These are phyloP conservation scores for Rafetus swinhoei DNA, from an alignment of 2,113 vertebrate genomes.

Conservation along the genomic window DNA sequence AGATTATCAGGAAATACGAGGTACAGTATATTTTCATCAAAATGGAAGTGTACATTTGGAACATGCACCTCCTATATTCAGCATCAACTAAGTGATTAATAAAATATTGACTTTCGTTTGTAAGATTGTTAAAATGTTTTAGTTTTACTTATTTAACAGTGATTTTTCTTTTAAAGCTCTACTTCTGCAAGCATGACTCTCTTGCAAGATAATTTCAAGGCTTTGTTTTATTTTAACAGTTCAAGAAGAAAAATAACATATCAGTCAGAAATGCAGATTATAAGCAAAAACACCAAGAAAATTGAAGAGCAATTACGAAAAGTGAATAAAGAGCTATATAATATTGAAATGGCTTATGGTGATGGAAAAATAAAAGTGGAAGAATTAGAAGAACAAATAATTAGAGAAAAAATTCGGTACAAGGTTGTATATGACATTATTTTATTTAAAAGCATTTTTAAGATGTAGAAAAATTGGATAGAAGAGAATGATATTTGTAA, in stretches of 20 bases:
- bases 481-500: background rate
- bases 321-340: conserved; percentile 74
- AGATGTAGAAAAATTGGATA: background rate
- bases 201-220: background rate
- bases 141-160: background rate
- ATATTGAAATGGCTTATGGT: conserved; percentile 61
- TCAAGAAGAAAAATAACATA: conserved; percentile 21
- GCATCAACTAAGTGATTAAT: background rate
- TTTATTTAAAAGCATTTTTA: background rate
- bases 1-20: background rate
- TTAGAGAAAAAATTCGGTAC: conserved; percentile 60
- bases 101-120: background rate
- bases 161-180: background rate
- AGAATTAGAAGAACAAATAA: conserved; percentile 65
- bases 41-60: background rate
- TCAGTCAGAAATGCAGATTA: conserved; percentile 53
- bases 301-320: conserved; percentile 76
- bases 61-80: background rate
- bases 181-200: background rate
- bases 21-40: background rate
- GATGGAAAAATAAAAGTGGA: conserved; percentile 72
- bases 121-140: background rate
- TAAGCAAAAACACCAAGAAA: conserved; percentile 70
- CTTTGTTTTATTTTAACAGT: conserved; percentile 56
- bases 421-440: conserved; percentile 61